Evolutionary conservation across 1,140 invertebrate species (phyloP).

Genomic region (Tigriopus japonicus): DNA sequence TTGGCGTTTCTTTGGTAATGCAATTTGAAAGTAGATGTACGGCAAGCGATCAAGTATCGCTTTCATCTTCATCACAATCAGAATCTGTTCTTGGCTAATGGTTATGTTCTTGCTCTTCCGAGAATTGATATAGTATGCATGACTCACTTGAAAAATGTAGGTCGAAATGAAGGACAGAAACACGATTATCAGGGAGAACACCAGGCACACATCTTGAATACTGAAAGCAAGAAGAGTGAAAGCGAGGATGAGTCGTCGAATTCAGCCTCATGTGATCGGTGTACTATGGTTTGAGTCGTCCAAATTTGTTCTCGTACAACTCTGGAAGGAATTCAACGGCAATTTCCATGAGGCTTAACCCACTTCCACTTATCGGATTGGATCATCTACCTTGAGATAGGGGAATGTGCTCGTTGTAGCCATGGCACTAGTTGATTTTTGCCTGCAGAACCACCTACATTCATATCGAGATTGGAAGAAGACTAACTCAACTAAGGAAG

Average conservation of each 20-base stretch:
- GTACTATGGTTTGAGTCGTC: not conserved
- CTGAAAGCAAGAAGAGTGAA: slow-evolving; percentile 2
- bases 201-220: slow-evolving; percentile 9
- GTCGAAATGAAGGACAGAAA: slow-evolving; percentile 10
- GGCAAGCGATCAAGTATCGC: not conserved
- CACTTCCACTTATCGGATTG: not conserved
- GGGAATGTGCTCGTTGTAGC: too few relatives aligned
- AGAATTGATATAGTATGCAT: too few relatives aligned
- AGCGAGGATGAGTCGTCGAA: not conserved
- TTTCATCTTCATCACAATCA: too few relatives aligned
- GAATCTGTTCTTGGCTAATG: too few relatives aligned
- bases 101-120: too few relatives aligned
- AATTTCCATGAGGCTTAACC: not conserved
- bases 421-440: too few relatives aligned
- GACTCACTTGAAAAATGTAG: slow-evolving; percentile 11
- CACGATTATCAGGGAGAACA: slow-evolving; percentile 9
- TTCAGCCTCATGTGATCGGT: not conserved
- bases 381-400: too few relatives aligned
- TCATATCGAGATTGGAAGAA: too few relatives aligned
- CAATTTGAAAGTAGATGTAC: not conserved
- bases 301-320: not conserved
- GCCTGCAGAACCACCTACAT: too few relatives aligned
- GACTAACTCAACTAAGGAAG: too few relatives aligned
- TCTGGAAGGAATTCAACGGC: not conserved
- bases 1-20: too few relatives aligned